These are phyloP conservation scores for Zaprionus africanus DNA, from an alignment of 1,140 invertebrate genomes.

Conservation along the genomic window DNA sequence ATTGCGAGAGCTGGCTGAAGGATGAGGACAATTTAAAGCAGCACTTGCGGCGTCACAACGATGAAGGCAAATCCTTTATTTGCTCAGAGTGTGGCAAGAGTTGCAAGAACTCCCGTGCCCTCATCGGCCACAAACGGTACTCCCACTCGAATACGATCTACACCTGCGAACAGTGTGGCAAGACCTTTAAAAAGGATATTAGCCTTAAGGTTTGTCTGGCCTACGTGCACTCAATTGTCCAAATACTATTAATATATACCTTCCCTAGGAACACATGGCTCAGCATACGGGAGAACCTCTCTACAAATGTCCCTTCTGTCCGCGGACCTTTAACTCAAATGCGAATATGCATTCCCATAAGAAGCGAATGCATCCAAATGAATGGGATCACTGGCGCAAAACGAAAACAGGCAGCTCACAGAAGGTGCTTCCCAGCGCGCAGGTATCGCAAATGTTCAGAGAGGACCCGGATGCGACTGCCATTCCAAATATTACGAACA, in stretches of 20 bases:
- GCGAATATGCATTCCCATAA: constrained; percentile 84
- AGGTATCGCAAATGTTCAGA: constrained; percentile 72
- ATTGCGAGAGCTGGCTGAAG: constrained; percentile 81
- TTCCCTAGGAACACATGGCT: constrained; percentile 78
- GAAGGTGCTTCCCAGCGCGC: constrained; percentile 68
- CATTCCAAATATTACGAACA: constrained; percentile 59
- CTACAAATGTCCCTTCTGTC: constrained; percentile 81
- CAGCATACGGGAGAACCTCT: constrained; percentile 79
- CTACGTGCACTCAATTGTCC: neutral
- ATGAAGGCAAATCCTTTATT: constrained; percentile 68
- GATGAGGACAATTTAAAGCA: constrained; percentile 77
- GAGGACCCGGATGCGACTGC: constrained; percentile 59
- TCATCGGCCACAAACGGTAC: constrained; percentile 77
- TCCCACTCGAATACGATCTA: constrained; percentile 77
- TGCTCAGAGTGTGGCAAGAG: constrained; percentile 76
- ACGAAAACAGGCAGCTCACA: constrained; percentile 77
- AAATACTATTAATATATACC: constrained; percentile 6
- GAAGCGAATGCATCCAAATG: constrained; percentile 79
- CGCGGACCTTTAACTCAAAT: constrained; percentile 80
- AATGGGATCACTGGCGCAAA: constrained; percentile 80
- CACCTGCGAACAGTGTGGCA: constrained; percentile 79
- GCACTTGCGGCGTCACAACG: constrained; percentile 75
- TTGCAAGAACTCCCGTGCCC: constrained; percentile 74
- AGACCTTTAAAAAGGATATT: constrained; percentile 82
- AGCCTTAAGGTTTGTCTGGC: constrained; percentile 62